Base-by-base conservation (phyloP, 2,797 vertebrate genomes). In the Cynopterus sphinx region DNA sequence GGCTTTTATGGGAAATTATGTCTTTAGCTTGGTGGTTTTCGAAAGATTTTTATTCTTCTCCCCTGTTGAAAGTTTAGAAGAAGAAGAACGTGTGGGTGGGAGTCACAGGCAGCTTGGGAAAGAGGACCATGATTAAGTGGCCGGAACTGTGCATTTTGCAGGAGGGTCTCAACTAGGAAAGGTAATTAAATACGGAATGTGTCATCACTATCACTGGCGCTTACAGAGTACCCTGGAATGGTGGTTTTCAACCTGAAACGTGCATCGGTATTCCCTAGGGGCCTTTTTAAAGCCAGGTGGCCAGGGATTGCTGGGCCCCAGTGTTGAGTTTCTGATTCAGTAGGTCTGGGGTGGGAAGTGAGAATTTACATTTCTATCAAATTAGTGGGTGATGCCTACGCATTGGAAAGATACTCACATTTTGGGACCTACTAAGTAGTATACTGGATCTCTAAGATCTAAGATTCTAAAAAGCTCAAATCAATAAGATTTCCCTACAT, bases 1-100 rank as follows among this genome's bases (percentile, higher is more conserved):
- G 77, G 43, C 51, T 87, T 95, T 91, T 88, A 77, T 55, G 63
- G 49, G 70, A 95, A 96, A 84, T 87, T 67, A 79, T 53, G 31
- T 57, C 67, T 85, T 95, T 63, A 53, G 63, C 55, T 87, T 5
- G 51, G 59, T 31, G 13, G 24, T 26, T 87, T 88, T 78, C 6
- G 9, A 39, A 26, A 55, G 33, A 31, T 43, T 81, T 77, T 61
- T 21, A 16, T 77, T 22, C n/a, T 70, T 87, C 51, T 65, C 1
- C 8, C 24, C 26, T 57, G 0, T 7, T 59, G 15, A 75, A 79
- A 70, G 21, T 39, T 61, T 78, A 33, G 6, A 24, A 24, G 51
- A 74, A 33, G 51, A 67, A 57, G 28, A 74, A n/a, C 5, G 8
- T 26, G 6, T 6, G 8, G 46, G 22, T 12, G 26, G 33, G 55